Base-by-base conservation (phyloP, 2,797 vertebrate genomes). In the Heterohyrax brucei region DNA sequence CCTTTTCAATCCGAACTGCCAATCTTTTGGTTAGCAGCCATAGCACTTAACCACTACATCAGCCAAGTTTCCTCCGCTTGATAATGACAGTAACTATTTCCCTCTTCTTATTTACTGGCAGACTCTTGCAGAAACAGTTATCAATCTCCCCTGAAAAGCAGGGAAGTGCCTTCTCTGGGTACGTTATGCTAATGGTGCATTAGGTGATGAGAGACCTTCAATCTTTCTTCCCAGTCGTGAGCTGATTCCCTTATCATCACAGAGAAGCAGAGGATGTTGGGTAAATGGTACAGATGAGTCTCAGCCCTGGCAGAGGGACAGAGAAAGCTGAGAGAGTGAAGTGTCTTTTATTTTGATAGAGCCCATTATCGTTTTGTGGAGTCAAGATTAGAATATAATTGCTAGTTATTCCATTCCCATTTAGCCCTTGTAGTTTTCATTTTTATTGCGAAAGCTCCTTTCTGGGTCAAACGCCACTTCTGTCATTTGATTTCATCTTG, bases 131-230 rank as follows among this genome's bases (percentile, higher is more conserved):
- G 53, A 7, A 93, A 39, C 30, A 0, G 19, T 53, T 78, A 22
- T 22, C 77, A 70, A 68, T 50, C 56, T 79, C 48, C 48, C 46
- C 26, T 14, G 0, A 75, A 70, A 95, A 95, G 56, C 53, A 26
- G 77, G 39, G 70, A 53, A 80, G 10, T 1, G 1, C 28, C 90
- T 96, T 93, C 87, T 81, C 72, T 26, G 28, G 39, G 76, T 92
- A 87, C 96, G 93, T 95, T 73, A 87, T 33, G 50, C 86, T 97
- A 93, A 84, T 46, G 56, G 75, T 87, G 7, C 16, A 64, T 89
- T 95, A 84, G 92, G 83, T 96, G 82, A 85, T 82, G 91, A 89
- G 50, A 93, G 53, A 92, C 95, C 76, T 95, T 89, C 87, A 72
- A 77, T 83, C 89, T 97, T 96, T 96, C 70, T 87, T 77, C 83